These are phyloP conservation scores for Alsophila aescularia DNA, from an alignment of 2,888 invertebrate species.

Conservation along the genomic window DNA sequence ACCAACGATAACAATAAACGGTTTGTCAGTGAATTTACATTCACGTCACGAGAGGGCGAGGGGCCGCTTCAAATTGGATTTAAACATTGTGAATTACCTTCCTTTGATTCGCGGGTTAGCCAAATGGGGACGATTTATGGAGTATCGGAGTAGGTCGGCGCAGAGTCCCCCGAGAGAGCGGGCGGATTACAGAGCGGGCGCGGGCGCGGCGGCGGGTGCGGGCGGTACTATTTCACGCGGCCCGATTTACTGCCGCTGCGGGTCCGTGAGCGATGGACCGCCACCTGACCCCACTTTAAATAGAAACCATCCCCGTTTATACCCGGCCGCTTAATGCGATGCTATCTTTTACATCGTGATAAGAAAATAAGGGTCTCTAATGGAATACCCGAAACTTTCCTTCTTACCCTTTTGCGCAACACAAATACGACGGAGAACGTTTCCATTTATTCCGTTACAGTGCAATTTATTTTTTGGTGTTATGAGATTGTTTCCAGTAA, in stretches of 20 bases:
- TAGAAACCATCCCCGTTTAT: constrained; percentile 63
- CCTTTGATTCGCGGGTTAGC: constrained; percentile 80
- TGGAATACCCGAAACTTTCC: constrained; percentile 37
- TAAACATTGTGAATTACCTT: constrained; percentile 81
- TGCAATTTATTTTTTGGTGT: constrained; percentile 18
- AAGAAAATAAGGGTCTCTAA: constrained; percentile 46
- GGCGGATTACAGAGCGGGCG: constrained; percentile 34
- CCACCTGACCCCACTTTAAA: constrained; percentile 61
- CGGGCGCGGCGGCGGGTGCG: constrained; percentile 22
- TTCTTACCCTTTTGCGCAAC: constrained; percentile 28
- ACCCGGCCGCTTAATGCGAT: constrained; percentile 70
- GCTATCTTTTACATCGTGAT: constrained; percentile 70
- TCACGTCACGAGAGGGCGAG: constrained; percentile 49
- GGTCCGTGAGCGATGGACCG: constrained; percentile 52
- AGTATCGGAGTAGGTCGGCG: constrained; percentile 48
- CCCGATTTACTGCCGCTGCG: constrained; percentile 61
- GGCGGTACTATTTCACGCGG: constrained; percentile 47
- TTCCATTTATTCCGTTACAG: constrained; percentile 24
- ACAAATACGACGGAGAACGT: constrained; percentile 30
- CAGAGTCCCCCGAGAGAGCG: constrained; percentile 39
- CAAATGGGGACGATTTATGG: constrained; percentile 80
- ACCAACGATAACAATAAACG: constrained; percentile 48
- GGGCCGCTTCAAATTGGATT: constrained; percentile 71
- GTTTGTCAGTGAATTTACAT: constrained; percentile 54
- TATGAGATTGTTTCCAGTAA: background rate